Evolutionary conservation across 2,797 vertebrate species (phyloP), one percentile per base, ranked within the genome.

Genomic region (Microhierax caerulescens): DNA sequence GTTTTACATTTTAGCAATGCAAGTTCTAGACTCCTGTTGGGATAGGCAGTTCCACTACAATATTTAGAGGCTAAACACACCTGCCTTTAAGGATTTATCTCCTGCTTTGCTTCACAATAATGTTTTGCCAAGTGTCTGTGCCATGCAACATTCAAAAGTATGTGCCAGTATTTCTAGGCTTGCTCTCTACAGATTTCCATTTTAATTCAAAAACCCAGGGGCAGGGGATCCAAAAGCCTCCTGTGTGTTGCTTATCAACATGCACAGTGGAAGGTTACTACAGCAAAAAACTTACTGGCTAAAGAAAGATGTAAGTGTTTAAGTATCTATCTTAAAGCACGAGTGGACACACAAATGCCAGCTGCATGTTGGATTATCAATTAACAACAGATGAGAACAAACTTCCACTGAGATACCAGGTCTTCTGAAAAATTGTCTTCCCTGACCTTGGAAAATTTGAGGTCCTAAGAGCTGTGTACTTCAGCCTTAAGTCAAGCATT

Each of bases 91-190:
- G 86, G 27, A 72, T 51, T 75, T 81, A n/a, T 21, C 54, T 63
- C 54, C 67, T 76, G 37, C 28, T 88, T 74, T 75, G 41, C 61
- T 78, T 86, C 54, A 50, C 30, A 67, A 12, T 23, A 59, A 72
- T 8, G 13, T 50, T 78, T 75, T 86, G 32, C 41, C 37, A 90
- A 64, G 37, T 13, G n/a, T 64, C 64, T 75, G 32, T 64, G 34
- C 4, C 2, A 77, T 41, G n/a, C 60, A 80, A 64, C 19, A 17
- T 51, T 63, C 73, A 78, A 37, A 92, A 43, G 25, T 21, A 68
- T 0, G 0, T 27, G 18, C 30, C 0, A 0, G 13, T 82, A 74
- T 77, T 90, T 91, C 75, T 34, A 64, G 36, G 22, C 30, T 77
- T 16, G 23, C 24, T 54, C 47, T 74, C 67, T 64, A 57, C 24